Conservation (phyloP, 1,140 invertebrate genomes). For the Augochlora pura region DNA sequence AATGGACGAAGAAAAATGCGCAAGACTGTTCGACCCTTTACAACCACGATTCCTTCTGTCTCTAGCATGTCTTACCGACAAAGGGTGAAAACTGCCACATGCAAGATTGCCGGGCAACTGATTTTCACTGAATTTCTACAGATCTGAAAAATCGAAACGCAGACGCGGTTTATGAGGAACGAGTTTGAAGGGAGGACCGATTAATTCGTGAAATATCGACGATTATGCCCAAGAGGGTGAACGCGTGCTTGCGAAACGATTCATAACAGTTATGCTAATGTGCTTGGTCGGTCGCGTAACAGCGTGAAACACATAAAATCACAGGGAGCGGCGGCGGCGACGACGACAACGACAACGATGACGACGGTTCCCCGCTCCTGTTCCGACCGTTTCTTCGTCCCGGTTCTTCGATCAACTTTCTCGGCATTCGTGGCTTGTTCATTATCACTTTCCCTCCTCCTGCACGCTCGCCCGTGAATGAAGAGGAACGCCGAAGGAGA, state of each 20-base stretch:
- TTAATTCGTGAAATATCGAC: conserved; percentile 56
- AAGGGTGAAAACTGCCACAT: too few relatives aligned
- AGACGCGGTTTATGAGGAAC: conserved; percentile 9
- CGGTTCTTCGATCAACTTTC: conserved; percentile 21
- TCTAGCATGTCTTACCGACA: too few relatives aligned
- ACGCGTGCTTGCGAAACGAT: conserved; percentile 26
- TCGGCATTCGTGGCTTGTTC: background rate
- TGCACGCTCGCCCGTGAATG: background rate
- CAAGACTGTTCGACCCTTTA: too few relatives aligned
- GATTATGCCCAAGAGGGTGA: conserved; percentile 18
- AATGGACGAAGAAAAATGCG: too few relatives aligned
- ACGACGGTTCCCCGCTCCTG: background rate
- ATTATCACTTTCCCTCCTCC: conserved; percentile 26
- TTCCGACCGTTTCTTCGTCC: conserved; percentile 44
- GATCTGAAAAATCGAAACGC: conserved; percentile 17
- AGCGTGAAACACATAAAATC: conserved; percentile 40
- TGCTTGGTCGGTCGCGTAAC: conserved; percentile 35
- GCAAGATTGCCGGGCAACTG: background rate
- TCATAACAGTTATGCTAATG: conserved; percentile 37
- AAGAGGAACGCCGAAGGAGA: background rate
- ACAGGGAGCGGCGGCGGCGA: conserved; percentile 29
- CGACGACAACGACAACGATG: too few relatives aligned
- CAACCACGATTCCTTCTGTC: too few relatives aligned
- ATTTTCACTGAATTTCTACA: background rate
- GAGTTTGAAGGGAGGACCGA: conserved; percentile 17